Evolutionary conservation across 2,797 vertebrate genomes (phyloP).

Genomic region (Artibeus lituratus): DNA sequence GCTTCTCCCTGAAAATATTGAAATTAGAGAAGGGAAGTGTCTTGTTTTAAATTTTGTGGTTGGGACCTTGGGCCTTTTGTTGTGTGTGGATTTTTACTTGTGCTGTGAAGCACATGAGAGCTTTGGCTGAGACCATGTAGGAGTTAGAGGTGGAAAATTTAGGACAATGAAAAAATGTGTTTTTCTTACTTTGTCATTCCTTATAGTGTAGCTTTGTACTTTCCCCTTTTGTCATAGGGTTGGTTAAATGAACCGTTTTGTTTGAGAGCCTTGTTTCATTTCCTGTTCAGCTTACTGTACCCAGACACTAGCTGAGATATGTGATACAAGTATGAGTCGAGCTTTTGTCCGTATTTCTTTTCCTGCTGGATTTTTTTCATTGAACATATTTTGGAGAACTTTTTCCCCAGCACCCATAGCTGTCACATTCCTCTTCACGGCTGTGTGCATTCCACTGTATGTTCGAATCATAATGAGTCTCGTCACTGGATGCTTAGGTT

Average conservation of each 20-base stretch:
- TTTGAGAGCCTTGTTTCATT: neutral
- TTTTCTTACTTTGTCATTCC: neutral
- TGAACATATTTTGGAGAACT: neutral
- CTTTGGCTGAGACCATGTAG: neutral
- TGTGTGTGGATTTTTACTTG: neutral
- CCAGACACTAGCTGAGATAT: neutral
- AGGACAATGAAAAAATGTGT: neutral
- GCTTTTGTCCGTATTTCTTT: neutral
- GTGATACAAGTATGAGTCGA: neutral
- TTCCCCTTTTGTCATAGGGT: neutral
- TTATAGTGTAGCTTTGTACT: neutral
- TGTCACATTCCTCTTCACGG: neutral
- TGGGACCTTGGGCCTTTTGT: neutral
- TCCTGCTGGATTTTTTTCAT: neutral
- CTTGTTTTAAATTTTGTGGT: neutral
- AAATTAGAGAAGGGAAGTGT: neutral
- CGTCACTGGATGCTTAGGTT: neutral
- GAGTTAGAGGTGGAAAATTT: neutral
- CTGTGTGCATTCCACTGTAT: neutral
- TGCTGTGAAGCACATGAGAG: neutral
- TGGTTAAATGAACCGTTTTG: slow-evolving; percentile 18
- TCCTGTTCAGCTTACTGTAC: neutral
- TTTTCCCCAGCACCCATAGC: neutral
- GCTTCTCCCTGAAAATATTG: neutral
- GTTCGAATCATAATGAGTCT: neutral